These are phyloP conservation scores for Dipodomys stephensi DNA, from an alignment of 2,113 vertebrate genomes.

Conservation along the genomic window DNA sequence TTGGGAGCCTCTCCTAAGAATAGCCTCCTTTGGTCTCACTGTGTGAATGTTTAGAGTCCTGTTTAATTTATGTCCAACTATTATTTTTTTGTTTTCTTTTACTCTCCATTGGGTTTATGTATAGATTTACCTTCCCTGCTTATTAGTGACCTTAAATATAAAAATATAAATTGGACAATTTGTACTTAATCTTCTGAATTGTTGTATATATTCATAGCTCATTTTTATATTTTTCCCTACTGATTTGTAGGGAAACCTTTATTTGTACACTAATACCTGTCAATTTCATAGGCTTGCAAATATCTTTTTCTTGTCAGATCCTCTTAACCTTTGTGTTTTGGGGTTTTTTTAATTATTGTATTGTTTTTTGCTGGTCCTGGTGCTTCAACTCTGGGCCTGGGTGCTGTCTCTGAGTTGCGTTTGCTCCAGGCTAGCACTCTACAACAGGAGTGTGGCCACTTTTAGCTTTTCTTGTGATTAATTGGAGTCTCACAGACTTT, in stretches of 20 bases:
- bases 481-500: too few relatives aligned
- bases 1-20: too few relatives aligned
- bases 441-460: too few relatives aligned
- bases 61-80: too few relatives aligned
- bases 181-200: background rate
- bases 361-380: background rate
- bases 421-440: too few relatives aligned
- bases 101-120: too few relatives aligned
- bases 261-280: background rate
- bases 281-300: conserved; percentile 6
- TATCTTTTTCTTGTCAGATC: background rate
- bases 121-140: background rate
- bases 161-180: background rate
- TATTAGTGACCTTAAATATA: conserved; percentile 50
- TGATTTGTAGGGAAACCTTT: background rate
- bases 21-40: too few relatives aligned
- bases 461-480: too few relatives aligned
- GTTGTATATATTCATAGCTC: background rate
- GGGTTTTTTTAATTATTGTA: background rate
- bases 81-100: too few relatives aligned
- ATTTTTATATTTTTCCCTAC: conserved; percentile 24
- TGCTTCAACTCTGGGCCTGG: too few relatives aligned
- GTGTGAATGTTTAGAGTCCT: too few relatives aligned
- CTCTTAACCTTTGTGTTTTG: background rate
- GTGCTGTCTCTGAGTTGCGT: too few relatives aligned